Evolutionary conservation across 2,888 invertebrate species (phyloP), one percentile per base, ranked within the genome.

Genomic region (Lissonota sp.): DNA sequence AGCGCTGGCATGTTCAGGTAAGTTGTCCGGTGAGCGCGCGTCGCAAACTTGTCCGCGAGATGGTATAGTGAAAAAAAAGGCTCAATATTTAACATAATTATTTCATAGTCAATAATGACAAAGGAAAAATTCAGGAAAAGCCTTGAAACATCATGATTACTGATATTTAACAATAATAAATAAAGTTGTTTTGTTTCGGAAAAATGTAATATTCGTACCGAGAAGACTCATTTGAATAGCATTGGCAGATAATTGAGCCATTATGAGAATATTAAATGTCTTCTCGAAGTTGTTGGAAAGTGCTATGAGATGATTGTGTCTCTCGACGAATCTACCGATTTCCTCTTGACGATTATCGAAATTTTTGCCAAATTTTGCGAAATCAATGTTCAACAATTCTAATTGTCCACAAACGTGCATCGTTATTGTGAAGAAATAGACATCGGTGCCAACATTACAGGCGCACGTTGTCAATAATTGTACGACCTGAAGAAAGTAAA

Each of bases 331-430:
- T 44, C 5, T 10, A 1, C 26, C 49, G 0, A 83, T 46, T 10
- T 62, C 14, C 12, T 71, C 44, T 4, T 26, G 62, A 12, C 55
- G 58, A 1, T 64, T 57, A 5, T 72, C 75, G 10, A 37, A 2
- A 8, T 46, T 14, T 7, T 42, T 6, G 6, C 67, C 72, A 6
- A 83, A 71, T 6, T 39, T 12, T 42, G 79, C 46, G 26, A 81
- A 73, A 10, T 67, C 55, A 6, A 8, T 39, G 14, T 12, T 49
- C 4, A 83, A 51, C 8, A 72, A 14, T 51, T 79, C 64, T 4
- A 79, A 63, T 44, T 83, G 83, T 39, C 71, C 81, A 8, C 63
- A 71, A 44, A 83, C 66, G 63, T 83, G 83, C 60, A 82, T 64
- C 3, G 79, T 57, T 0, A 83, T 49, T 16, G 62, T 57, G 53